A percentile compares a stretch with the other conserved stretches of the same genome.
Evolutionary conservation across 2,797 vertebrate species (phyloP).

Genomic region (Salmo trutta): DNA sequence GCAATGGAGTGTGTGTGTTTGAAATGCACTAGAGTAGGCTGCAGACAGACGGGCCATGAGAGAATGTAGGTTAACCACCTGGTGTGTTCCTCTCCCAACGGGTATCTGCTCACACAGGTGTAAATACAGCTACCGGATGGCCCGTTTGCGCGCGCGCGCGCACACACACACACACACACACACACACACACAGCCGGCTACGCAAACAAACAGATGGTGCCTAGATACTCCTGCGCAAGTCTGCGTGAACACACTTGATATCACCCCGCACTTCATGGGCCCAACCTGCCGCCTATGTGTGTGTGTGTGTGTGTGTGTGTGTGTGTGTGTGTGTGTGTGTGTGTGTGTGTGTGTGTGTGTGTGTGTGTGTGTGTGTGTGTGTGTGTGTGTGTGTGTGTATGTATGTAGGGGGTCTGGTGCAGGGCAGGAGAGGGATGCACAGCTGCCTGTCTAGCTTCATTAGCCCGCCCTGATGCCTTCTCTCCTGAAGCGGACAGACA

Average conservation of each 20-base stretch:
- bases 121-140: constrained; percentile 88
- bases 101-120: constrained; percentile 89
- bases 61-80: constrained; percentile 80
- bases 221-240: constrained; percentile 74
- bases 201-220: constrained; percentile 86
- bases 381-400: constrained; percentile 34
- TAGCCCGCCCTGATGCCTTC: constrained; percentile 46
- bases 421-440: constrained; percentile 34
- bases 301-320: constrained; percentile 23
- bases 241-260: constrained; percentile 67
- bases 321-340: constrained; percentile 25
- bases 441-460: constrained; percentile 61
- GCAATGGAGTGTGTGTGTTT: constrained; percentile 2
- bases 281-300: constrained; percentile 64
- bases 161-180: neutral
- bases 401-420: constrained; percentile 28
- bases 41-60: constrained; percentile 52
- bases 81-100: constrained; percentile 78
- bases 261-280: constrained; percentile 59
- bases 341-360: constrained; percentile 21
- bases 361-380: constrained; percentile 18
- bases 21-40: constrained; percentile 32
- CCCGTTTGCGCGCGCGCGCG: constrained; percentile 62
- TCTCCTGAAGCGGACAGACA: constrained; percentile 40
- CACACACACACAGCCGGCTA: constrained; percentile 44